Percentiles rank a stretch among this genome's conserved stretches.
Evolutionary conservation across 1,140 invertebrate species (phyloP).

Genomic region (Calliopsis andreniformis): DNA sequence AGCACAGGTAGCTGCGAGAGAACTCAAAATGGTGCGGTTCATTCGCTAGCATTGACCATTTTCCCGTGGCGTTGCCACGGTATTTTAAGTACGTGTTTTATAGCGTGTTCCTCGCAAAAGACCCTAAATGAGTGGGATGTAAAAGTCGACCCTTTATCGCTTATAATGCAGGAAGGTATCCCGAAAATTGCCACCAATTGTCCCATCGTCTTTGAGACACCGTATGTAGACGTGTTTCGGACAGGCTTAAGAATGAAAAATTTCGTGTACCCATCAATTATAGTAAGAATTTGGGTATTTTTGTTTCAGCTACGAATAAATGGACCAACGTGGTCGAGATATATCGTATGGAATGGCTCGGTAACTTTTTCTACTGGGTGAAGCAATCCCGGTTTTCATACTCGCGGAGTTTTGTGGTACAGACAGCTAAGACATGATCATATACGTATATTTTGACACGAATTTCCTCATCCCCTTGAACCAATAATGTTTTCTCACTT

Average conservation of each 20-base stretch:
- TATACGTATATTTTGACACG: neutral
- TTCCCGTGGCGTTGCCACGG: neutral
- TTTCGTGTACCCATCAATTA: neutral
- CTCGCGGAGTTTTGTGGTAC: neutral
- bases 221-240: neutral
- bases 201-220: neutral
- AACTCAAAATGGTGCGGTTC: too few relatives aligned
- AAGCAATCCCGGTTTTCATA: neutral
- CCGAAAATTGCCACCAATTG: neutral
- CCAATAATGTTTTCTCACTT: neutral
- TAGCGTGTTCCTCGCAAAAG: neutral
- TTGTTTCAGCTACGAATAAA: neutral
- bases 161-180: neutral
- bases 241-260: neutral
- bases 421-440: neutral
- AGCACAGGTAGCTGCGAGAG: too few relatives aligned
- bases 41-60: constrained; percentile 2
- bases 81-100: constrained; percentile 5
- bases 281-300: neutral
- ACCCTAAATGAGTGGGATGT: neutral
- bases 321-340: neutral
- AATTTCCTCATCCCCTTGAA: constrained; percentile 7
- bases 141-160: constrained; percentile 6
- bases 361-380: neutral
- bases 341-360: neutral